phyloP scores from a whole-genome alignment of 2,888 invertebrate genomes.

The Chrysopilus asiliformis region DNA sequence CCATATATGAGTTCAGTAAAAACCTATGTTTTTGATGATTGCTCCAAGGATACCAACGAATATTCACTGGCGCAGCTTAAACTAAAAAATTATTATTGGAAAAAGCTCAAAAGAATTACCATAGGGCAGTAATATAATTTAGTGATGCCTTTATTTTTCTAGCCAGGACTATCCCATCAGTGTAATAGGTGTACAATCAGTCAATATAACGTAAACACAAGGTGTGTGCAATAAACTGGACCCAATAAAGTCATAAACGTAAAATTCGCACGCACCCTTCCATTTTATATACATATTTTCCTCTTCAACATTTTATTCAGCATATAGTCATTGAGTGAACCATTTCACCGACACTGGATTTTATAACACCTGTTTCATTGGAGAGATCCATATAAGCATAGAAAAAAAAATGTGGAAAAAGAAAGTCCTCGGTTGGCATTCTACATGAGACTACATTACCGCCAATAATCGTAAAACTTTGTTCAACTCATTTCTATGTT shows the following conservation, averaged over 20 bases:
- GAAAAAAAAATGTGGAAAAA: background rate
- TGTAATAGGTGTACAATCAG: too few relatives aligned
- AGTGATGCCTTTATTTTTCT: too few relatives aligned
- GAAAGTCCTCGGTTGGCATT: background rate
- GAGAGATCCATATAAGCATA: background rate
- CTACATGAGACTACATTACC: constrained; percentile 10
- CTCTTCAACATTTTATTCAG: too few relatives aligned
- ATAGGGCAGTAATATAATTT: too few relatives aligned
- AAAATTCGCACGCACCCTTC: constrained; percentile 10
- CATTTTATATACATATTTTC: constrained; percentile 5
- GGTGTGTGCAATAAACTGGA: constrained; percentile 9
- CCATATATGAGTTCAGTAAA: too few relatives aligned
- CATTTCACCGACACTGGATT: constrained; percentile 1
- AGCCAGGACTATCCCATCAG: too few relatives aligned
- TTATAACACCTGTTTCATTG: constrained; percentile 3
- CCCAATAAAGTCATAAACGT: constrained; percentile 11
- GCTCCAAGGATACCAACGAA: too few relatives aligned
- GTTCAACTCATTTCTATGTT: constrained; percentile 6
- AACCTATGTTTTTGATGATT: too few relatives aligned
- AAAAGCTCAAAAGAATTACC: too few relatives aligned
- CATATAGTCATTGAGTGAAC: constrained; percentile 7
- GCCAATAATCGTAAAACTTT: constrained; percentile 10
- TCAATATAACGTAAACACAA: too few relatives aligned
- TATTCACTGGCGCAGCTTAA: too few relatives aligned
- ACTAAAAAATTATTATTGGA: too few relatives aligned